Base-by-base conservation (phyloP, 1,140 invertebrate species). In the Maconellicoccus hirsutus region DNA sequence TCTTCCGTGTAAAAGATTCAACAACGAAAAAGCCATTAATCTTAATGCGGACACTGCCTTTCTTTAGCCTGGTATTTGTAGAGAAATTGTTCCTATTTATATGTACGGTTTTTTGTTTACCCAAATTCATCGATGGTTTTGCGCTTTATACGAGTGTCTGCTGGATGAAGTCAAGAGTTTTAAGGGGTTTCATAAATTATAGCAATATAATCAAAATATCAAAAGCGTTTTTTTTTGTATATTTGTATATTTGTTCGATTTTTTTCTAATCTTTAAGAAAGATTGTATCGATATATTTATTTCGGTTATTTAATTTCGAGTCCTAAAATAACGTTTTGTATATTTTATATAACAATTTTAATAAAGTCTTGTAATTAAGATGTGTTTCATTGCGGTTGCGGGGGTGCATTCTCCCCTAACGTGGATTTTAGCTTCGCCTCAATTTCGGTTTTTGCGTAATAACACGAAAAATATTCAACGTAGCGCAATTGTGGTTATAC, bases 271-370 rank as follows among this genome's bases (percentile, higher is more conserved):
- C 21, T 23, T 12, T 25, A 66, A 66, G 25, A 66, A 66, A 66
- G 19, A 66, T 66, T 66, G 61, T 66, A 66, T 66, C 61, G 25
- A 26, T 66, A 66, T 66, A 66, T 66, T 22, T 25, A 66, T 66
- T 26, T 66, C 19, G 22, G 61, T 66, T 66, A 66, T 26, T 66
- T 66, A 66, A 66, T 66, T 66, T 66, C 61, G 10, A 66, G 61
- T 66, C 61, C 61, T 66, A 26, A 66, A 66, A 66, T 66, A 66
- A 66, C 61, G 21, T 66, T 66, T 66, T 66, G 61, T 66, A 66
- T 66, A 66, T 66, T 66, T 66, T 66, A 66, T 66, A 66, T 25
- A 66, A 66, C 61, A 26, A 66, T 66, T 66, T 66, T 66, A 66
- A 66, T 66, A 66, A 66, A 66, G 21, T 66, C 61, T 66, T 66